Evolutionary conservation across 1,140 invertebrate species (phyloP), one percentile per base, ranked within the genome.

Genomic region (Mactra quadrangularis): DNA sequence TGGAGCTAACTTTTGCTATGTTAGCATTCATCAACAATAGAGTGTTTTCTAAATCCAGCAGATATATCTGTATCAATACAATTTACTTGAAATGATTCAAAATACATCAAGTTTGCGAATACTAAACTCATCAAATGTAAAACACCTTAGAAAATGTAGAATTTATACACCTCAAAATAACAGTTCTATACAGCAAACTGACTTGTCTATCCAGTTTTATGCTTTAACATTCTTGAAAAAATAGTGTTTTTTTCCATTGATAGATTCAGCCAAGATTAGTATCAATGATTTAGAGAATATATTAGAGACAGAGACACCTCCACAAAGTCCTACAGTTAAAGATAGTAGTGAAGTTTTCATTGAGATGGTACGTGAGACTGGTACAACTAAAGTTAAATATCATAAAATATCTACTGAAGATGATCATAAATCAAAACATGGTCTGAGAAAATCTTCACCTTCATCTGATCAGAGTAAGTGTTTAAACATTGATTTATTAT

Each of bases 271-370:
- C 78, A 93, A 90, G 47, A 89, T 93, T 50, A 93, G 92, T 29
- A 87, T 89, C 11, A 92, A 89, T 85, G 93, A 94, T 76, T 79
- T 94, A 19, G 93, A 93, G 81, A 91, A 93, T 72, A 92, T 93
- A 29, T 88, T 91, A 59, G 93, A 94, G 59, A 91, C 90, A 41
- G 92, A 93, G 62, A 92, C 92, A 19, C 92, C 92, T 1, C 92
- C 92, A 9, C 90, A 92, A 78, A 92, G 90, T 71, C 87, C 85
- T 17, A 84, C 83, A 29, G 66, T 83, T 25, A 83, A 45, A 1
- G 66, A 83, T 33, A 84, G 78, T 35, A 76, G 82, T 19, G 70
- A 66, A 6, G 79, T 78, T 13, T 70, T 71, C 33, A 81, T 81
- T 47, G 77, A 81, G 64, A 81, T 76, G 74, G 74, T 76, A 7